A percentile compares a stretch with the other conserved stretches of the same genome.
Evolutionary conservation across 2,113 vertebrate genomes (phyloP).

Genomic region (Esox niger): DNA sequence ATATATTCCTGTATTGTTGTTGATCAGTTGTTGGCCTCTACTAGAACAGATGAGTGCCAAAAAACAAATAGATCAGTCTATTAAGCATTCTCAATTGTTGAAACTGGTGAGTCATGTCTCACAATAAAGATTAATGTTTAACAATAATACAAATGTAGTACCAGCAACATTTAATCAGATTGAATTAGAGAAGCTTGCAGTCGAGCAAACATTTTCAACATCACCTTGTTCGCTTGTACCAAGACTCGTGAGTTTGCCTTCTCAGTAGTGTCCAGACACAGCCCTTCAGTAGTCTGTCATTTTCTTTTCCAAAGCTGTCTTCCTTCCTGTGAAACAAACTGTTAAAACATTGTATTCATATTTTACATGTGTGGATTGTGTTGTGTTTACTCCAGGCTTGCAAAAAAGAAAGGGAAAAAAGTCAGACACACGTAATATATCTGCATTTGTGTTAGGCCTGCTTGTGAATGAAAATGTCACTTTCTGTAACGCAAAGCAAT

Average conservation of each 20-base stretch:
- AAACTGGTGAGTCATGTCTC: neutral
- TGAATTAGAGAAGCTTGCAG: neutral
- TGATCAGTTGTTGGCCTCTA: neutral
- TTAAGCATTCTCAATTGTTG: neutral
- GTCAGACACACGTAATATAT: slow-evolving; percentile 61
- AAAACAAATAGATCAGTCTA: neutral
- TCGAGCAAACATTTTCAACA: neutral
- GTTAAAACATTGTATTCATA: slow-evolving; percentile 68
- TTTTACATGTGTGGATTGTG: slow-evolving; percentile 63
- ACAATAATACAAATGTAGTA: neutral
- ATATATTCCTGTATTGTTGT: too few species aligned
- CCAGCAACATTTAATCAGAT: neutral
- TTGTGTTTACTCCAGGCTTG: slow-evolving; percentile 69
- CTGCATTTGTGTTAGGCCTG: slow-evolving; percentile 59
- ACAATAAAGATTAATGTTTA: neutral
- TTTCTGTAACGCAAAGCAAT: slow-evolving; percentile 67
- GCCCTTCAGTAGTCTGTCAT: slow-evolving; percentile 29
- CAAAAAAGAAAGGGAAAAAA: slow-evolving; percentile 45
- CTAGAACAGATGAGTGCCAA: neutral
- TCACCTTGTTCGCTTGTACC: neutral
- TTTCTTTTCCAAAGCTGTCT: slow-evolving; percentile 60
- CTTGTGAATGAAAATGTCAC: slow-evolving; percentile 73
- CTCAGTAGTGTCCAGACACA: slow-evolving; percentile 44
- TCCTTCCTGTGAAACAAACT: slow-evolving; percentile 64
- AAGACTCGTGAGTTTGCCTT: neutral